Conservation (phyloP, 2,797 vertebrate species). For the Bucorvus abyssinicus region DNA sequence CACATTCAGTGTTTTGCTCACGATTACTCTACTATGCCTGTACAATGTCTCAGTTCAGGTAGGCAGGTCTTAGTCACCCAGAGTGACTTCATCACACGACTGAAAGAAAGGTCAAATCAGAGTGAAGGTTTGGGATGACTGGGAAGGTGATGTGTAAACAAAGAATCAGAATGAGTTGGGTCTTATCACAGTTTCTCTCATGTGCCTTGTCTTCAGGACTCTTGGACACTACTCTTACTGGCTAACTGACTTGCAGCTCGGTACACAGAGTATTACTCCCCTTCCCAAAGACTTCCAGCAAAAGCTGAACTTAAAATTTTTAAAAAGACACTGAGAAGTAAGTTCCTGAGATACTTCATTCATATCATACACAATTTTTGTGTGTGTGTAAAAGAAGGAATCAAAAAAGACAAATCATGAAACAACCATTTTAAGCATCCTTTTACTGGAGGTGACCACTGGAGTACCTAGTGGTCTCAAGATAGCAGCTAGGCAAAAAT, state of each 20-base stretch:
- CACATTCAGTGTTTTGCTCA: neutral
- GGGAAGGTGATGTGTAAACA: neutral
- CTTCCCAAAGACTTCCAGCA: neutral
- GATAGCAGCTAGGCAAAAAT: neutral
- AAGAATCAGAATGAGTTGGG: neutral
- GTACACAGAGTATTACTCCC: rapidly evolving
- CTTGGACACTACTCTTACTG: neutral
- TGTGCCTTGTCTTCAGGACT: neutral
- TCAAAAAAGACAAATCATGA: neutral
- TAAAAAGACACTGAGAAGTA: neutral
- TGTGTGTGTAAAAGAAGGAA: neutral
- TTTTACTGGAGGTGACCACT: neutral
- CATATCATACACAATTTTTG: neutral
- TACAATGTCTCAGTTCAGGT: neutral
- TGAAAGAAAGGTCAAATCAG: neutral
- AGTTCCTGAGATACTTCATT: neutral
- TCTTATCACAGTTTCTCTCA: neutral
- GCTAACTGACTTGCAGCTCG: neutral
- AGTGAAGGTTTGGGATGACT: neutral
- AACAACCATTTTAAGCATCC: neutral
- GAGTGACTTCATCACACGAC: neutral
- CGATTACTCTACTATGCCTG: neutral
- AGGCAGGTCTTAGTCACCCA: neutral
- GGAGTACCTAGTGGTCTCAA: neutral
- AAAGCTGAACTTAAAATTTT: neutral